phyloP scores from a whole-genome alignment of 2,888 invertebrate genomes.

The Pseudoips prasinana region DNA sequence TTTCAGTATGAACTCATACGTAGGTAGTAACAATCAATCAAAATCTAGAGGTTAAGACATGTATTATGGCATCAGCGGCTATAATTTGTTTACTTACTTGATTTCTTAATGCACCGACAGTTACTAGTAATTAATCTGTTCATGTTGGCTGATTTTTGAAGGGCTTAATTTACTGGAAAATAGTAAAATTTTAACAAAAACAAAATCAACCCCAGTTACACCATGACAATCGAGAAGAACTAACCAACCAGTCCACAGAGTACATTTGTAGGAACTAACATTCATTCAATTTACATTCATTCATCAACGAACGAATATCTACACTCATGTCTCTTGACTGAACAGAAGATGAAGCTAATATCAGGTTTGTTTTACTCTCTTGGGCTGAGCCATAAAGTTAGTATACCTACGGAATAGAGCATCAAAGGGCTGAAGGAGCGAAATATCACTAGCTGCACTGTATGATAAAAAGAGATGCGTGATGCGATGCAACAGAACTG shows the following conservation, averaged over 20 bases:
- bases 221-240: slow-evolving; percentile 59
- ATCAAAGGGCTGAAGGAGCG: no score
- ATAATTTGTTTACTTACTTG: slow-evolving; percentile 55
- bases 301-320: no score
- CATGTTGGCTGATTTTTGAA: slow-evolving; percentile 50
- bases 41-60: slow-evolving; percentile 51
- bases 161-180: slow-evolving; percentile 40
- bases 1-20: slow-evolving; percentile 43
- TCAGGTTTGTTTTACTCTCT: no score
- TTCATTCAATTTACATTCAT: no score
- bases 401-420: no score
- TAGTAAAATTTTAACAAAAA: slow-evolving; percentile 65
- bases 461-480: no score
- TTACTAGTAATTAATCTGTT: slow-evolving; percentile 66
- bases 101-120: slow-evolving; percentile 65
- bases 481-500: no score
- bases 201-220: slow-evolving; percentile 72
- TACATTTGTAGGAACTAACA: no score
- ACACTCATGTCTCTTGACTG: no score
- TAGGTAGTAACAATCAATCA: slow-evolving; percentile 55
- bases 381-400: no score
- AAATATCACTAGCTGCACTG: no score
- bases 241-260: slow-evolving; percentile 10
- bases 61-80: slow-evolving; percentile 16
- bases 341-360: no score